Percentiles rank a stretch among this genome's conserved stretches.
Conservation (phyloP, 2,113 vertebrate genomes). For the Periophthalmus modestus region DNA sequence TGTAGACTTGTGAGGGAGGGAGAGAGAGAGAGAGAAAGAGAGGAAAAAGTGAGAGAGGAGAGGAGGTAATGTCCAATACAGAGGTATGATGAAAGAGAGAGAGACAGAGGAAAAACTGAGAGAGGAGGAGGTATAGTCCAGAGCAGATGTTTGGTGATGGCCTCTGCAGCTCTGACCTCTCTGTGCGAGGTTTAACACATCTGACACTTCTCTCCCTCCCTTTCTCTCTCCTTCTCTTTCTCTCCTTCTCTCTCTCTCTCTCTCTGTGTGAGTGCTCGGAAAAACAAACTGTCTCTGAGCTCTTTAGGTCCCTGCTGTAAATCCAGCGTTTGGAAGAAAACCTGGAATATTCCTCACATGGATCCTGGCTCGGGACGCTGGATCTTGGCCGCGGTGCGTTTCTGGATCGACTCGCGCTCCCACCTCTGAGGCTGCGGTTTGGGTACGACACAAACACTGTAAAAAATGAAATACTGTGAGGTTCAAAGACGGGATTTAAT, state of each 20-base stretch:
- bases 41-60: too few relatives aligned
- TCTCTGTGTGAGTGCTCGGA: constrained; percentile 32
- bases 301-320: constrained; percentile 70
- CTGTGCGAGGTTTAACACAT: constrained; percentile 5
- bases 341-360: constrained; percentile 66
- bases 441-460: constrained; percentile 44
- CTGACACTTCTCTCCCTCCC: constrained; percentile 33
- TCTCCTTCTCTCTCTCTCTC: too few relatives aligned
- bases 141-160: not conserved
- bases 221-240: too few relatives aligned
- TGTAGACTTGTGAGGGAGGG: too few relatives aligned
- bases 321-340: constrained; percentile 68
- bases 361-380: constrained; percentile 59
- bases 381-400: constrained; percentile 60
- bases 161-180: constrained; percentile 3
- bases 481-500: too few relatives aligned
- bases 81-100: too few relatives aligned
- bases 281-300: constrained; percentile 54
- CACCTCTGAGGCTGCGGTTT: constrained; percentile 59
- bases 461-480: not conserved
- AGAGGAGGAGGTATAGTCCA: too few relatives aligned
- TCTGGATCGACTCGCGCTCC: not conserved
- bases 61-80: too few relatives aligned
- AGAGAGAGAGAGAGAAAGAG: too few relatives aligned
- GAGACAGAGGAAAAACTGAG: too few relatives aligned